Conservation (phyloP, 2,113 vertebrate genomes). For the Pithys albifrons region DNA sequence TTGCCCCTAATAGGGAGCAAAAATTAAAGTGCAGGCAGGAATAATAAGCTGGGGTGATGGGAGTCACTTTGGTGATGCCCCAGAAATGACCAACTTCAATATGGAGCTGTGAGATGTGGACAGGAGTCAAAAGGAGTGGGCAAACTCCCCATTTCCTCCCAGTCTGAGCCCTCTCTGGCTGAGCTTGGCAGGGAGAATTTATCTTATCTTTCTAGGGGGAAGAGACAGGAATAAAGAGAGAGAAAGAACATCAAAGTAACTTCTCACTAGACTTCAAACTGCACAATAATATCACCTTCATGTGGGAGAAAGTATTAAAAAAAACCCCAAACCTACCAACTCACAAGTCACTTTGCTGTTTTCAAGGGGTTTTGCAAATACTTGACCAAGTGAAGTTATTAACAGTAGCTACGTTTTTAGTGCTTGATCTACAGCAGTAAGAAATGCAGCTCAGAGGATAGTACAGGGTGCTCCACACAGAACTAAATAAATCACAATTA, state of each 20-base stretch:
- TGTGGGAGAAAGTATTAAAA: background rate
- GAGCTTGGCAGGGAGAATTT: background rate
- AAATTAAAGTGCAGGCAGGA: background rate
- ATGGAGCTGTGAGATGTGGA: background rate
- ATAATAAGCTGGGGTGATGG: background rate
- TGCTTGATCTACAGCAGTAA: background rate
- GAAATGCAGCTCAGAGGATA: background rate
- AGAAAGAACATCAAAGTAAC: constrained; percentile 1
- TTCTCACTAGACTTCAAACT: background rate
- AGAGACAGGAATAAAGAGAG: background rate
- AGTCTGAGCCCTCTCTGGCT: background rate
- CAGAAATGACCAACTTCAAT: background rate
- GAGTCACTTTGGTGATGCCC: background rate
- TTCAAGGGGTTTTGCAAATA: constrained; percentile 2
- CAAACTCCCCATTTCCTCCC: background rate
- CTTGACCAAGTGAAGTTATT: background rate
- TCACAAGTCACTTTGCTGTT: background rate
- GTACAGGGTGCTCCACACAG: background rate
- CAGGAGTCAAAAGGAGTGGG: rapidly evolving
- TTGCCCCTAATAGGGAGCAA: background rate
- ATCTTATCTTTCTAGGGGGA: background rate
- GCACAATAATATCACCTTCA: background rate
- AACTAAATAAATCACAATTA: constrained; percentile 34
- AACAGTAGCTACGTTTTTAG: background rate
- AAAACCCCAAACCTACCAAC: background rate